phyloP scores from a whole-genome alignment of 2,797 vertebrate species.

The Podargus strigoides region DNA sequence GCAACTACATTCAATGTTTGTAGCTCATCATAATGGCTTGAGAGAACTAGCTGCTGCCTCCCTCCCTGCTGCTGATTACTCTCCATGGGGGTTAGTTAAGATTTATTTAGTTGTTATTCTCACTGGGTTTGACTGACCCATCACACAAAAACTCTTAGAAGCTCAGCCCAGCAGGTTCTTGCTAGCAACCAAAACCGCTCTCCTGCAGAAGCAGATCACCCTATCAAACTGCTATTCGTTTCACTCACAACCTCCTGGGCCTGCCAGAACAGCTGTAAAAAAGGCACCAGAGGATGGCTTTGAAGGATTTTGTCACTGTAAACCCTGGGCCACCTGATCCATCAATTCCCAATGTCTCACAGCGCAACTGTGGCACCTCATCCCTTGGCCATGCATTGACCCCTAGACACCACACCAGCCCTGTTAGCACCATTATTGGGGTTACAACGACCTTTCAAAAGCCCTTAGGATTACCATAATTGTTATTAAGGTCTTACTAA shows the following conservation, averaged over 20 bases:
- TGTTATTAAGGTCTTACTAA: background rate
- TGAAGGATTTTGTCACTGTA: background rate
- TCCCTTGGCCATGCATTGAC: background rate
- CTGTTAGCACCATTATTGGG: background rate
- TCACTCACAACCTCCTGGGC: background rate
- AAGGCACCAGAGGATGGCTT: background rate
- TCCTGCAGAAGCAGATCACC: background rate
- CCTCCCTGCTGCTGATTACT: background rate
- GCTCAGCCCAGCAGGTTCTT: background rate
- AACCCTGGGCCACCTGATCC: background rate
- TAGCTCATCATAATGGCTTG: background rate
- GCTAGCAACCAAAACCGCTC: background rate
- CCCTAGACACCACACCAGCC: background rate
- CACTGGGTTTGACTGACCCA: background rate
- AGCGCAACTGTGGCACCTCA: background rate
- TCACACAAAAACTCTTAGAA: background rate
- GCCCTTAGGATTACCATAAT: background rate
- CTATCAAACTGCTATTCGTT: background rate
- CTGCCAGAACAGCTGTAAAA: background rate
- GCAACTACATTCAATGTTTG: background rate
- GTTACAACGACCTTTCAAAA: background rate
- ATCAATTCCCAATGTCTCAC: fast-evolving
- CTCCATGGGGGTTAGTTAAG: background rate
- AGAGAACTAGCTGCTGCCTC: background rate
- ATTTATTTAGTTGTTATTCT: background rate